A percentile compares a stretch with the other conserved stretches of the same genome.
These are phyloP conservation scores for Scyliorhinus canicula DNA, from an alignment of 2,797 vertebrate species.

Conservation along the genomic window DNA sequence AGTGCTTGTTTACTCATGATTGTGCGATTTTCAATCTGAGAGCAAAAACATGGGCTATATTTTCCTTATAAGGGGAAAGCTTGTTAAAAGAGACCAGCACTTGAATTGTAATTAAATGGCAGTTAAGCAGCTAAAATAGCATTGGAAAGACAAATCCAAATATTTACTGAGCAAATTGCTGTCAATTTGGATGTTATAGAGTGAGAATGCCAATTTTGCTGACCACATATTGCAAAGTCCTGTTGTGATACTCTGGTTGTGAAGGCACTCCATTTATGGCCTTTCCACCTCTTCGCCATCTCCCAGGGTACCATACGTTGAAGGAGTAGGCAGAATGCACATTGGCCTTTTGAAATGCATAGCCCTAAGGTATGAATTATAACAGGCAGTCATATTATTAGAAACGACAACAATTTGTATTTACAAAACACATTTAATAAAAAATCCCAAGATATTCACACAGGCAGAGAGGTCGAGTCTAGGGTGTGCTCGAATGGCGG, in stretches of 20 bases:
- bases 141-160: not conserved
- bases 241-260: not conserved
- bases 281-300: not conserved
- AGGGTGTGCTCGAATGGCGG: too few species aligned
- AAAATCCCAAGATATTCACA: too few species aligned
- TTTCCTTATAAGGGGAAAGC: not conserved
- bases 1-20: conserved; percentile 18
- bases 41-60: not conserved
- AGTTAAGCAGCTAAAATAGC: not conserved
- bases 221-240: not conserved
- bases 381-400: too few species aligned
- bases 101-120: not conserved
- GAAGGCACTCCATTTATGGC: not conserved
- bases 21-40: not conserved
- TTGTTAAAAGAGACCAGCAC: not conserved
- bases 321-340: not conserved
- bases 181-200: not conserved
- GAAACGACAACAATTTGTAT: too few species aligned
- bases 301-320: not conserved
- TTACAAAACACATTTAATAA: too few species aligned
- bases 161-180: not conserved
- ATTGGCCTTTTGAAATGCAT: not conserved
- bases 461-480: too few species aligned
- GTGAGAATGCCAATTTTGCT: not conserved
- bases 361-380: not conserved